Evolutionary conservation across 2,113 vertebrate species (phyloP), one percentile per base, ranked within the genome.

Genomic region (Percina caprodes): DNA sequence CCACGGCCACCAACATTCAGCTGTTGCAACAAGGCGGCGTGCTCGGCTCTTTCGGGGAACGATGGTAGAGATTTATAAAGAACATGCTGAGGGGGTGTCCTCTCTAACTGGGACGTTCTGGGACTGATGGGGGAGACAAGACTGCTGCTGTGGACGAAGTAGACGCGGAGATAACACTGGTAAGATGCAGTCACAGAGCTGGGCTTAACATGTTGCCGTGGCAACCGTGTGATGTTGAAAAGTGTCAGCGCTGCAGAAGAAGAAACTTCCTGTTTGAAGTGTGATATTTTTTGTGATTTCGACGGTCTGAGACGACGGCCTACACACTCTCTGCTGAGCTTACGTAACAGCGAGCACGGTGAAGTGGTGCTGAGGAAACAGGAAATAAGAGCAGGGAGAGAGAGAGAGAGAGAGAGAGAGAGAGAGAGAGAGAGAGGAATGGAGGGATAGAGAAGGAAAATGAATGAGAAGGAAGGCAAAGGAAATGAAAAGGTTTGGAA

Each of bases 251-350:
- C 49, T 55, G 46, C 30, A 73, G 58, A 26, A 72, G 33, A 73
- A 46, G 42, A 45, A n/a, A 89, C 85, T 91, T 89, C 85, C 87
- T 86, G 74, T 84, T 83, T 78, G 58, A 85, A 89, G 71, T 67
- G 72, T 74, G 63, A 26, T 24, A 6, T 66, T 78, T 52, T 74
- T 69, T 54, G n/a, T n/a, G n/a, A n/a, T n/a, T n/a, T n/a, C n/a
- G 83, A 90, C 78, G 85, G 84, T 88, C 88, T 88, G 90, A 91
- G 87, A 91, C 78, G 76, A 84, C 92, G 69, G 90, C 92, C 92
- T 92, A 93, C 92, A 93, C 92, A 92, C 86, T 81, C 81, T 45
- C 78, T 83, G 91, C 86, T 86, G 81, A 58, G 68, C 73, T 93
- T 93, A 90, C 75, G 68, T 91, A 92, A 93, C 88, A 79, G 84